These are phyloP conservation scores for Theodoxus fluviatilis DNA, from an alignment of 2,888 invertebrate genomes.

Conservation along the genomic window DNA sequence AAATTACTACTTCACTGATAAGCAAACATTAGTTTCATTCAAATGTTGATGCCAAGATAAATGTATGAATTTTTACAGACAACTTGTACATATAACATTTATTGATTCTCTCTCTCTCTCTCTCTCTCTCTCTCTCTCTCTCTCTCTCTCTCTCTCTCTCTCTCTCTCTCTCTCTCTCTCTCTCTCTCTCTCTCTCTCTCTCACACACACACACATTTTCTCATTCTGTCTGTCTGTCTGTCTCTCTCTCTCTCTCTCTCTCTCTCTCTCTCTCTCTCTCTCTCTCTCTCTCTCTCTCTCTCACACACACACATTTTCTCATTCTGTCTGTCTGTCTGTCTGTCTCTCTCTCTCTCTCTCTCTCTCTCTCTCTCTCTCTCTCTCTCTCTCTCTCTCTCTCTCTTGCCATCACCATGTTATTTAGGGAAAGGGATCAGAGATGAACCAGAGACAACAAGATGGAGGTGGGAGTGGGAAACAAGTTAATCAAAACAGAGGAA, in stretches of 20 bases:
- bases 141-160: slow-evolving; percentile 21
- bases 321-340: neutral
- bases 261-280: slow-evolving; percentile 22
- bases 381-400: slow-evolving; percentile 1
- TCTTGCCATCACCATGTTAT: neutral
- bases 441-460: too few species aligned
- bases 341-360: neutral
- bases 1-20: too few species aligned
- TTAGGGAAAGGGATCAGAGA: slow-evolving; percentile 27
- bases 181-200: neutral
- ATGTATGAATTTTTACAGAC: too few species aligned
- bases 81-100: too few species aligned
- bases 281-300: slow-evolving; percentile 19
- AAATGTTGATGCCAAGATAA: neutral
- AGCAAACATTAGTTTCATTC: too few species aligned
- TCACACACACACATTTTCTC: slow-evolving; percentile 17
- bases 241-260: neutral
- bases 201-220: neutral
- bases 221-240: neutral
- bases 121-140: slow-evolving; percentile 14
- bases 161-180: slow-evolving; percentile 8
- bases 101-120: neutral
- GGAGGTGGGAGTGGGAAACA: too few species aligned
- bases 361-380: slow-evolving; percentile 1
- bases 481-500: too few species aligned